Percentiles rank a stretch among this genome's conserved stretches.
These are phyloP conservation scores for Pachydiplax longipennis DNA, from an alignment of 2,888 invertebrate species.

Conservation along the genomic window DNA sequence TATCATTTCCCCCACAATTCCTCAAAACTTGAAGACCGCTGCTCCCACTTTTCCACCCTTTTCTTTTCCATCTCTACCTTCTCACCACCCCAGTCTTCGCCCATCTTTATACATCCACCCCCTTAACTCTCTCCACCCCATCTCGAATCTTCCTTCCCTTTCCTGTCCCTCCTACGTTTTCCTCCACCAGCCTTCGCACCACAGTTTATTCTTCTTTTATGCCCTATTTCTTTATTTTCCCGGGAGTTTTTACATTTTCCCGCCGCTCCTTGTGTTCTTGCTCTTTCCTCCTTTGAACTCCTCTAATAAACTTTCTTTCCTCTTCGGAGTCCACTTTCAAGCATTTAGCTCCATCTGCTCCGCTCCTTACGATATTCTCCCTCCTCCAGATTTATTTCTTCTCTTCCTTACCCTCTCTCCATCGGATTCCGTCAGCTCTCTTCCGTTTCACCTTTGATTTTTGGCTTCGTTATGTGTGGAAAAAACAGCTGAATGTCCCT, in stretches of 20 bases:
- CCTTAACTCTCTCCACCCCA: too few species aligned
- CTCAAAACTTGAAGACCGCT: conserved; percentile 14
- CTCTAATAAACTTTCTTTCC: conserved; percentile 32
- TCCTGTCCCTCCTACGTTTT: neutral
- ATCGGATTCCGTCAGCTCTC: neutral
- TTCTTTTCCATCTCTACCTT: neutral
- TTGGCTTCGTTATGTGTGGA: neutral
- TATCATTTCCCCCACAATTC: conserved; percentile 35
- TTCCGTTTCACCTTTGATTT: neutral
- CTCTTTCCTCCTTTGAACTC: neutral
- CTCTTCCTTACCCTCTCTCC: neutral
- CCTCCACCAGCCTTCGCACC: neutral
- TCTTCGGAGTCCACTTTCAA: neutral
- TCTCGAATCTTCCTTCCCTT: too few species aligned
- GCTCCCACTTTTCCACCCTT: neutral
- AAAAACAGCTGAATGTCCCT: neutral
- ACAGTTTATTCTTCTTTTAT: neutral
- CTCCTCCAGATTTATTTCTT: neutral
- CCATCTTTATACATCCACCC: neutral
- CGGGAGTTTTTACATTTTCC: neutral
- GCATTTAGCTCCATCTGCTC: conserved; percentile 23
- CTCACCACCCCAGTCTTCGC: neutral
- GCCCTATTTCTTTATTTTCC: neutral
- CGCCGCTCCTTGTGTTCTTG: neutral
- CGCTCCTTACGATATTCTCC: neutral